These are phyloP conservation scores for Anneissia japonica DNA, from an alignment of 35 echinoderm and acorn worm species.

Conservation along the genomic window DNA sequence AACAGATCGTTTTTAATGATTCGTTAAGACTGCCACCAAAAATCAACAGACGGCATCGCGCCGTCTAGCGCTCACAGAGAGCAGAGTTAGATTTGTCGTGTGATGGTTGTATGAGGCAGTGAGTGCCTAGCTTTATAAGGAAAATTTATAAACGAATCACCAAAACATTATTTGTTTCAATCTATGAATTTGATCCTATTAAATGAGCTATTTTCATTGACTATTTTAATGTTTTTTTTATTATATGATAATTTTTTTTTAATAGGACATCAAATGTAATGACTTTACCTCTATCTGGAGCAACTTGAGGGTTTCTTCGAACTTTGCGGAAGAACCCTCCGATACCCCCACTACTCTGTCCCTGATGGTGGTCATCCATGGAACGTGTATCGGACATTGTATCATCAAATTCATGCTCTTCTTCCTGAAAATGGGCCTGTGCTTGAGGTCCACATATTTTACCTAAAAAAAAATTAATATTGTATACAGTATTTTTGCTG, in stretches of 20 bases:
- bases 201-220: neutral
- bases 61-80: neutral
- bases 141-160: neutral
- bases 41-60: neutral
- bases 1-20: too few relatives aligned
- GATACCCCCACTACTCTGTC: neutral
- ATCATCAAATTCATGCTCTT: slow-evolving; percentile 61
- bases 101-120: too few relatives aligned
- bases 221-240: neutral
- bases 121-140: neutral
- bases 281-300: slow-evolving; percentile 43
- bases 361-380: slow-evolving; percentile 49
- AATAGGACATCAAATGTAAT: neutral
- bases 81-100: too few relatives aligned
- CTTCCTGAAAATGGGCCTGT: slow-evolving; percentile 72
- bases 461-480: neutral
- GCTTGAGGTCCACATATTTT: neutral
- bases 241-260: neutral
- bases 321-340: slow-evolving; percentile 59
- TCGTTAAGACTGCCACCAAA: too few relatives aligned
- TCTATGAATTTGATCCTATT: neutral
- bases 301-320: slow-evolving; percentile 76
- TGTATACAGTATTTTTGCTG: neutral
- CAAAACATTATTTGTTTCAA: neutral
- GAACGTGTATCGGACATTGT: slow-evolving; percentile 72